These are phyloP conservation scores for Hemithea aestivaria DNA, from an alignment of 2,888 invertebrate species.

Conservation along the genomic window DNA sequence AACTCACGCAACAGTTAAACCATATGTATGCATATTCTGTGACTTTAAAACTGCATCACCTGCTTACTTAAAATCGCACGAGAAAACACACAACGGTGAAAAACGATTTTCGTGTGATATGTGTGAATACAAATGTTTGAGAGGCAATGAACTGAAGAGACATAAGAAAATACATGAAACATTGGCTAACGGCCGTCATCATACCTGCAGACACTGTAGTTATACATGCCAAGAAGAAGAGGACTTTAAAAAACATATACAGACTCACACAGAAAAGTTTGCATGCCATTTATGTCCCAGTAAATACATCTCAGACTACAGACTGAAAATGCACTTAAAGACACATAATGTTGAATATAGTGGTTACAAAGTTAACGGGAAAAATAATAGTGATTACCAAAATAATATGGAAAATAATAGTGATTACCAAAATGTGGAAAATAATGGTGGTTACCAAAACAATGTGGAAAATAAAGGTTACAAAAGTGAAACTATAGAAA, in stretches of 20 bases:
- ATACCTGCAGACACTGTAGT: conserved; percentile 7
- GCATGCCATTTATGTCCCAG: conserved; percentile 5
- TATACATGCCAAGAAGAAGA: conserved; percentile 4
- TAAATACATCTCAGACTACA: background rate
- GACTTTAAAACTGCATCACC: conserved; percentile 9
- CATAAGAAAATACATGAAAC: conserved; percentile 11
- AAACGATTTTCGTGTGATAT: conserved; percentile 5
- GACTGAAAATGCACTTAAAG: conserved; percentile 5
- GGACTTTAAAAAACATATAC: conserved; percentile 3
- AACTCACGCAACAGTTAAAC: conserved; percentile 9
- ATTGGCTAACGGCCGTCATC: too few relatives aligned
- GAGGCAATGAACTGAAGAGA: conserved; percentile 11
- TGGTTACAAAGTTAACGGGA: too few relatives aligned
- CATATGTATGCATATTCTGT: conserved; percentile 6
- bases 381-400: too few relatives aligned
- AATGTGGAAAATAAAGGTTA: too few relatives aligned
- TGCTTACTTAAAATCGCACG: conserved; percentile 11
- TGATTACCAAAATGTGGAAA: too few relatives aligned
- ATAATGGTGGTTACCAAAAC: too few relatives aligned
- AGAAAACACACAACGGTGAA: conserved; percentile 6
- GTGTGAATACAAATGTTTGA: conserved; percentile 8
- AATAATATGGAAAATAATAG: background rate
- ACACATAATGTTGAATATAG: too few relatives aligned
- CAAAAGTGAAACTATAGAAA: too few relatives aligned
- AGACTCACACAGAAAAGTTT: conserved; percentile 1